Base-by-base conservation (phyloP, 2,113 vertebrate genomes). In the Candoia aspera region DNA sequence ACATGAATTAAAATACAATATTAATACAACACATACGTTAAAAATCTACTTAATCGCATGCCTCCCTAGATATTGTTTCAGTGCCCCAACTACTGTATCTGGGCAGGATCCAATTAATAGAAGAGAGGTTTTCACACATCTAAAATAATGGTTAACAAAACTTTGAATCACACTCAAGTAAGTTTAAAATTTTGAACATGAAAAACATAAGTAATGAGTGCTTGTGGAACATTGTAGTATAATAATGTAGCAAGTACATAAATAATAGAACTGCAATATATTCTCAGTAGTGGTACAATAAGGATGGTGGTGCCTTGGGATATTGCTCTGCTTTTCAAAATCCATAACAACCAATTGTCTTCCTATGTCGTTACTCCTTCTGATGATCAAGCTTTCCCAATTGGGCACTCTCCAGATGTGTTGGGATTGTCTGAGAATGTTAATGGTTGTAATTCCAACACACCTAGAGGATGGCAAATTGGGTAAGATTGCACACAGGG, bases 251-350 rank as follows among this genome's bases (percentile, higher is more conserved):
- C 33, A 73, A 73, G 68, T 73, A 73, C n/a, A 73, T 33, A 33
- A 33, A 73, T 73, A 73, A 37, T 6, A 87, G 33, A 60, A 46
- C 12, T 85, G 37, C 23, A 62, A 24, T 46, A 59, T 60, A 88
- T 21, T 55, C 58, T 46, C n/a, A 60, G 58, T 62, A 46, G 68
- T 73, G 33, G 68, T 85, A 17, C 54, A 17, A 23, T 42, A 68
- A 64, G 60, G n/a, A 55, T 10, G 1, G 9, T 68, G 11, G n/a
- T 87, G 23, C 12, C 2, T 92, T 93, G 42, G 84, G 73, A 87
- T 49, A 21, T 37, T 79, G 88, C 33, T 93, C n/a, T 68, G 1
- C 90, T 87, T n/a, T 19, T 90, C 84, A 90, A 62, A 92, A 88
- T 0, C 53, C 89, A 23, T 73, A 37, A 37, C 6, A 73, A 19